Evolutionary conservation across 2,888 invertebrate species (phyloP), one percentile per base, ranked within the genome.

Genomic region (Lepidochrysops patricia): DNA sequence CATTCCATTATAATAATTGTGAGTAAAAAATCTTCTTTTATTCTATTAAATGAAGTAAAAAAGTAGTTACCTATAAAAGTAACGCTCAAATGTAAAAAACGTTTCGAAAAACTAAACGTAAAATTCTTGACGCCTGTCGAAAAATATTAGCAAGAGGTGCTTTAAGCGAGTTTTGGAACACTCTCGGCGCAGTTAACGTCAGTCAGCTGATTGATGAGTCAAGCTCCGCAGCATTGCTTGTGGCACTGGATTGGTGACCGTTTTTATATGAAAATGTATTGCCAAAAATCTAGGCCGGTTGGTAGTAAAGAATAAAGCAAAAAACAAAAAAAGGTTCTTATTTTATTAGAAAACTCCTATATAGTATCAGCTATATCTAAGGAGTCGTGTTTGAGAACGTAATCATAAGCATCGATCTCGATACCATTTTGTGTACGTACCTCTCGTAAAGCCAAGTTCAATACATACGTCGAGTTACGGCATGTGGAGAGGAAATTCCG

Each of bases 401-500:
- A 43, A 43, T 43, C 43, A 43, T 43, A 43, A 19, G 50, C 26
- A 54, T 29, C 19, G 29, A 54, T 19, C 15, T 32, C 9, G 27
- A 54, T 29, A 12, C 54, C 54, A 54, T 54, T 54, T 54, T 32
- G 32, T 29, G 54, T 29, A 52, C 29, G 52, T 27, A 54, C 29
- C 27, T 29, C 27, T 54, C 54, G 15, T 32, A 54, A 54, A 54
- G 54, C 54, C 19, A 26, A 54, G 54, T 32, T 29, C 54, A 54
- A 54, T 54, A 54, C 54, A 19, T 12, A 29, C 54, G 54, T 19
- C 32, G 19, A 19, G 54, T 54, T 54, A 32, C 54, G 54, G 54
- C 54, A 54, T 54, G 54, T 54, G 54, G 54, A 54, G 54, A 54
- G 54, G 54, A 54, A 54, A 54, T 54, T 54, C 54, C 54, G 54